Evolutionary conservation across 2,797 vertebrate genomes (phyloP), one percentile per base, ranked within the genome.

Genomic region (Ateles fusciceps): DNA sequence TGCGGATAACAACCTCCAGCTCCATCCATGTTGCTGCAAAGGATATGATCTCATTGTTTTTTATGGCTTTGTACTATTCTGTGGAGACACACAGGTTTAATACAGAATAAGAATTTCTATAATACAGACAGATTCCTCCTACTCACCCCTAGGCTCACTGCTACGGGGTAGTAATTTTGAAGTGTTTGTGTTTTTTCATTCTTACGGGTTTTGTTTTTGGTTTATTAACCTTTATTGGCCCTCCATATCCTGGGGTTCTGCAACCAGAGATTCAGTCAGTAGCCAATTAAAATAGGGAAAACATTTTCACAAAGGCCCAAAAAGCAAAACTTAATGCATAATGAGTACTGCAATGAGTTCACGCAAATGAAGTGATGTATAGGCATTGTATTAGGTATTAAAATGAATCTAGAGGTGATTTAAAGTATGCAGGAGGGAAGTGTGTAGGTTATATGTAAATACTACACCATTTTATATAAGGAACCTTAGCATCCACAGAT

Each of bases 161-260:
- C 26, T 15, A 59, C 19, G 85, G 26, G 75, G 55, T 39, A 95
- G 30, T 94, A 85, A 83, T 94, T 96, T 83, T 95, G 57, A 81
- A 57, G 46, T 61, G 26, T 72, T 94, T 89, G 1, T 96, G 10
- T 26, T 71, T 87, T 84, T 84, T 86, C 59, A 19, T 90, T 93
- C 4, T 64, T 83, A 50, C 7, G 57, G 33, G 85, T 85, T 48
- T 71, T 52, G 76, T 94, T 95, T 55, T 89, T 95, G 59, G 61
- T 72, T 87, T 87, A 64, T 86, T 97, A 42, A 59, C 9, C 4
- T 59, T 64, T 52, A 78, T 55, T 81, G 21, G 48, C n/a, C 79
- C n/a, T 55, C 22, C 22, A 26, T 80, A 39, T 39, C 19, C 24
- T 7, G 52, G n/a, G 50, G n/a, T 55, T 80, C 50, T 80, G n/a